Evolutionary conservation across 2,888 invertebrate genomes (phyloP).

Genomic region (Amphipoea lucens): DNA sequence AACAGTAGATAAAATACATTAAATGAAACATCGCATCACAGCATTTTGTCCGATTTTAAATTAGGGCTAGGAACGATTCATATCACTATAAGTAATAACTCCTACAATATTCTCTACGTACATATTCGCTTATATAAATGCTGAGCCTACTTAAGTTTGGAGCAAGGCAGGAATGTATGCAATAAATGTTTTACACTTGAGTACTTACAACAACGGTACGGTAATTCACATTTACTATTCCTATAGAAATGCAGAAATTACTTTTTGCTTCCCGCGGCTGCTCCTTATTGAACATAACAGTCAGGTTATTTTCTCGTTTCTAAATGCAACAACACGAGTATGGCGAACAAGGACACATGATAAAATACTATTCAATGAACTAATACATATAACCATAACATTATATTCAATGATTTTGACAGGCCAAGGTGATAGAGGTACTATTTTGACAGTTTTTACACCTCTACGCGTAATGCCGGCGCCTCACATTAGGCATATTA

Average conservation of each 20-base stretch:
- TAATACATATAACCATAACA: slow-evolving; percentile 27
- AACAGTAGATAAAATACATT: slow-evolving; percentile 55
- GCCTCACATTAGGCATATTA: no score
- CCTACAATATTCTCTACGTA: slow-evolving; percentile 54
- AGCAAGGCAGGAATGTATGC: slow-evolving; percentile 51
- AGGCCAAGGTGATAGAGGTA: slow-evolving; percentile 35
- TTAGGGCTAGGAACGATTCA: slow-evolving; percentile 76
- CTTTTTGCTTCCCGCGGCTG: slow-evolving; percentile 6
- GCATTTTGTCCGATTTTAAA: slow-evolving; percentile 71
- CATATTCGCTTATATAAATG: slow-evolving; percentile 59
- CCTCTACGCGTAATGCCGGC: background rate
- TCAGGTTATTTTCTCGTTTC: slow-evolving; percentile 30
- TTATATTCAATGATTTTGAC: slow-evolving; percentile 32
- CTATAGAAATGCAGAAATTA: slow-evolving; percentile 30
- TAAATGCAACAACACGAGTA: slow-evolving; percentile 34
- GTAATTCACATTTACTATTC: slow-evolving; percentile 31
- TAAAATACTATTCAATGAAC: slow-evolving; percentile 33
- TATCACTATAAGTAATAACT: slow-evolving; percentile 62
- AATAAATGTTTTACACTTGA: slow-evolving; percentile 24
- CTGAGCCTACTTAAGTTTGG: slow-evolving; percentile 57
- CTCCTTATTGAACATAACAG: slow-evolving; percentile 23
- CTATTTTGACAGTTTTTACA: slow-evolving; percentile 12
- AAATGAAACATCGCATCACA: slow-evolving; percentile 72
- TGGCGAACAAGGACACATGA: slow-evolving; percentile 34
- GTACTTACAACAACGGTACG: slow-evolving; percentile 11